Evolutionary conservation across 2,797 vertebrate genomes (phyloP).

Genomic region (Florisuga fusca): DNA sequence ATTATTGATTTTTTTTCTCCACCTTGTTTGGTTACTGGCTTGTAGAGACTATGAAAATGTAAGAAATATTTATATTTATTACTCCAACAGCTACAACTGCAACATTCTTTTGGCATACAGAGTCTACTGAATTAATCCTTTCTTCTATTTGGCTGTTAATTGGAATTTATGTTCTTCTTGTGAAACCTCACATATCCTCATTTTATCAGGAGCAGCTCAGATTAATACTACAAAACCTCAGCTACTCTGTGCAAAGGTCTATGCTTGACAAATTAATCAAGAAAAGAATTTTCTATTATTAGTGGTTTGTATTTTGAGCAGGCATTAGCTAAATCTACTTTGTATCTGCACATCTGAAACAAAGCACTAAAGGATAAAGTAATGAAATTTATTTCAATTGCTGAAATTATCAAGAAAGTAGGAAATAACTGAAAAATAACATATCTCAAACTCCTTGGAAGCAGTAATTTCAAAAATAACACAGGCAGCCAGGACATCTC

Average conservation of each 20-base stretch:
- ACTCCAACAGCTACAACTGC: background rate
- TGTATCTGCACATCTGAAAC: background rate
- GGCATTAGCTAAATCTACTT: background rate
- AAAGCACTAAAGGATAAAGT: background rate
- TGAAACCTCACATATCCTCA: conserved; percentile 12
- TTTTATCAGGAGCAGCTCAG: conserved; percentile 19
- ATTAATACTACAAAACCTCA: conserved; percentile 4
- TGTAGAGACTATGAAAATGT: conserved; percentile 13
- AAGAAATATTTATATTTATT: conserved; percentile 52
- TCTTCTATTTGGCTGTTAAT: conserved; percentile 31
- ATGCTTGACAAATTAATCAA: conserved; percentile 36
- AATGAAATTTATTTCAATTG: background rate
- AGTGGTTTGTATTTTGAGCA: conserved; percentile 5
- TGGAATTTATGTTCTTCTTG: conserved; percentile 37
- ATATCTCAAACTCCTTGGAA: background rate
- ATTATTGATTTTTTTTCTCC: conserved; percentile 51
- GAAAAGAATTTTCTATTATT: background rate
- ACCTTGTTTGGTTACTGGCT: conserved; percentile 29
- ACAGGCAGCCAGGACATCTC: background rate
- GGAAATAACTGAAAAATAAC: background rate
- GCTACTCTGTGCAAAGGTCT: background rate
- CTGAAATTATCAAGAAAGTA: background rate
- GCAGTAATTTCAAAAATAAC: background rate
- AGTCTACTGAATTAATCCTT: conserved; percentile 11
- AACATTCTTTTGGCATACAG: background rate